A percentile compares a stretch with the other conserved stretches of the same genome.
These are phyloP conservation scores for Irena cyanogastra DNA, from an alignment of 2,113 vertebrate species.

Conservation along the genomic window DNA sequence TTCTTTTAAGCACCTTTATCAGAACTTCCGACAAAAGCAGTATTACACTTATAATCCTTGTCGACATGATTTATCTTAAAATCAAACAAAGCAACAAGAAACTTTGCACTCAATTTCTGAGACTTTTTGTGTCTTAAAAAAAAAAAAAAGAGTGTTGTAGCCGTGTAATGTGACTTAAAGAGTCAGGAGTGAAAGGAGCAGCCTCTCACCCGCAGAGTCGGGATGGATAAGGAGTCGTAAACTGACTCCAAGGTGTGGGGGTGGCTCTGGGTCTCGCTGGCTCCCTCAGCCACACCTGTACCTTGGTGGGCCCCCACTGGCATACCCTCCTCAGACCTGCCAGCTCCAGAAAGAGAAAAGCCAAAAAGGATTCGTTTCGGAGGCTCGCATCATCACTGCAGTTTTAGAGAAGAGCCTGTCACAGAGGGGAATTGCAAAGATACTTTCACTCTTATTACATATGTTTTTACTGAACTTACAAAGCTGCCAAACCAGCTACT, in stretches of 20 bases:
- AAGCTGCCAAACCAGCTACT: background rate
- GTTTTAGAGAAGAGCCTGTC: background rate
- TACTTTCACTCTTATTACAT: background rate
- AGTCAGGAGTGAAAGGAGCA: background rate
- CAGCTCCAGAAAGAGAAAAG: background rate
- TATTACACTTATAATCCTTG: background rate
- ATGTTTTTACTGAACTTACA: background rate
- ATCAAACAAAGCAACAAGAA: background rate
- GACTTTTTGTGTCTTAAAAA: background rate
- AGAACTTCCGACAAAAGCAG: constrained; percentile 70
- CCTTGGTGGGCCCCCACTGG: rapidly evolving
- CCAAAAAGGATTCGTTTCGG: background rate
- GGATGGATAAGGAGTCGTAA: background rate
- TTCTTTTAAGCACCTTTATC: constrained; percentile 78
- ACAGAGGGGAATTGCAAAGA: background rate
- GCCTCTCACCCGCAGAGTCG: background rate
- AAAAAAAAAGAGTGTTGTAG: background rate
- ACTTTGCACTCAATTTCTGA: background rate
- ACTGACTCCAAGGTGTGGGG: too few relatives aligned
- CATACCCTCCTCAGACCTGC: background rate
- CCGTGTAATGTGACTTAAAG: background rate
- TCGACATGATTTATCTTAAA: background rate
- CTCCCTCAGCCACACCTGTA: rapidly evolving
- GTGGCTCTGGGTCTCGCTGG: background rate
- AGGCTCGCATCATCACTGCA: background rate